A percentile compares a stretch with the other conserved stretches of the same genome.
phyloP scores from a whole-genome alignment of 2,113 vertebrate species.

The Psophia crepitans region DNA sequence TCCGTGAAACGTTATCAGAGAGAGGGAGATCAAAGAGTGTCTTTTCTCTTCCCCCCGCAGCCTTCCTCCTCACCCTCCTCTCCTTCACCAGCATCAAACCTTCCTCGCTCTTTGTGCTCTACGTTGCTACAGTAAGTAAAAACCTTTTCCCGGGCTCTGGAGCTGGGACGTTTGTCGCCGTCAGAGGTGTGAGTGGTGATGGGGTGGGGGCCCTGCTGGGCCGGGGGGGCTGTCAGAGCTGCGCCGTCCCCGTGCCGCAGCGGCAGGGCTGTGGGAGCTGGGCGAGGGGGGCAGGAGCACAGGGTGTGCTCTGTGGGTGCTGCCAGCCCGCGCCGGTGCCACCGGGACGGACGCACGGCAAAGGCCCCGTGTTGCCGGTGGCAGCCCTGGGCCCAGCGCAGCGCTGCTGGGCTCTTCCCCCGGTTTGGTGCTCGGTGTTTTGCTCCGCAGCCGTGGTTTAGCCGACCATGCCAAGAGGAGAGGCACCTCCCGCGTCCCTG shows the following conservation, averaged over 20 bases:
- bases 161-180: not conserved
- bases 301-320: not conserved
- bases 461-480: fast-evolving
- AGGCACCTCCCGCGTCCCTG: fast-evolving
- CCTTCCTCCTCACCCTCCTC: slow-evolving; percentile 74
- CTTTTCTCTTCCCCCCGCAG: slow-evolving; percentile 42
- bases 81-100: slow-evolving; percentile 55
- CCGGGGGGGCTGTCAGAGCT: not conserved
- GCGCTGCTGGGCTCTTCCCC: not conserved
- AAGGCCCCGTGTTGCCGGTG: not conserved
- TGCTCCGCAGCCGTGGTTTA: not conserved
- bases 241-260: not conserved
- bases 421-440: not conserved
- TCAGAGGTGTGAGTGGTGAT: fast-evolving
- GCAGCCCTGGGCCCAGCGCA: not conserved
- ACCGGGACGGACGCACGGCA: fast-evolving
- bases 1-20: not conserved
- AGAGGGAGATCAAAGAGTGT: not conserved
- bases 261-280: not conserved
- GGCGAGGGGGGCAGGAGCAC: not conserved
- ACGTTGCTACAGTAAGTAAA: slow-evolving; percentile 68
- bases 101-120: slow-evolving; percentile 60
- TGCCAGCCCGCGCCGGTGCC: too few relatives aligned
- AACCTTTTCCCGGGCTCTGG: fast-evolving
- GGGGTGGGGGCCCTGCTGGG: not conserved